Percentiles rank a stretch among this genome's conserved stretches.
Evolutionary conservation across 2,113 vertebrate genomes (phyloP).

Genomic region (Sakesphorus luctuosus): DNA sequence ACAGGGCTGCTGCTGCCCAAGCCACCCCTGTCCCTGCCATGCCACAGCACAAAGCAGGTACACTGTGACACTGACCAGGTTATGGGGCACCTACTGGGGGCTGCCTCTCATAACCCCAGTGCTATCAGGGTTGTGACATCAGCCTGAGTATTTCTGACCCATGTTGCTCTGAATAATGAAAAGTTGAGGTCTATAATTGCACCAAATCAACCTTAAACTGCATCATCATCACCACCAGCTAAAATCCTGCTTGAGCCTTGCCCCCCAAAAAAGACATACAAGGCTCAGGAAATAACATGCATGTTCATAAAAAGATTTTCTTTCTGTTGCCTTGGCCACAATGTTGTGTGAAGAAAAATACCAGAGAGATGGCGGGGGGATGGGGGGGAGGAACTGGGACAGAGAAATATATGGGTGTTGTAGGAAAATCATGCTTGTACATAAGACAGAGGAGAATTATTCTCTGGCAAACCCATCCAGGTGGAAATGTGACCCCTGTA

Average conservation of each 20-base stretch:
- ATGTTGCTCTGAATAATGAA: not conserved
- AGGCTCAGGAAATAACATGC: not conserved
- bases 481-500: slow-evolving; percentile 37
- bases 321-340: slow-evolving; percentile 54
- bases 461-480: slow-evolving; percentile 2
- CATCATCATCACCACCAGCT: not conserved
- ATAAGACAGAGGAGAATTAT: slow-evolving; percentile 13
- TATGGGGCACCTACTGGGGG: not conserved
- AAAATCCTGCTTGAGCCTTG: not conserved
- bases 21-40: fast-evolving
- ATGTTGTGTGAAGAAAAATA: slow-evolving; percentile 33
- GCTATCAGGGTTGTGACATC: not conserved
- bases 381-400: not conserved
- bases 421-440: not conserved
- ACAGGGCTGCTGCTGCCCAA: not conserved
- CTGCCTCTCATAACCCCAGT: not conserved
- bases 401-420: slow-evolving; percentile 6
- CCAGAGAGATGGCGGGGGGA: not conserved
- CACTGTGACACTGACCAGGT: not conserved
- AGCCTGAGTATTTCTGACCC: not conserved
- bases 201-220: not conserved
- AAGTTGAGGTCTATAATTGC: not conserved
- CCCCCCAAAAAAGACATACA: not conserved
- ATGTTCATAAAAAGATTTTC: not conserved
- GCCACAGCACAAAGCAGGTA: not conserved